phyloP scores from a whole-genome alignment of 2,888 invertebrate species.

The Pogonocherus hispidulus region DNA sequence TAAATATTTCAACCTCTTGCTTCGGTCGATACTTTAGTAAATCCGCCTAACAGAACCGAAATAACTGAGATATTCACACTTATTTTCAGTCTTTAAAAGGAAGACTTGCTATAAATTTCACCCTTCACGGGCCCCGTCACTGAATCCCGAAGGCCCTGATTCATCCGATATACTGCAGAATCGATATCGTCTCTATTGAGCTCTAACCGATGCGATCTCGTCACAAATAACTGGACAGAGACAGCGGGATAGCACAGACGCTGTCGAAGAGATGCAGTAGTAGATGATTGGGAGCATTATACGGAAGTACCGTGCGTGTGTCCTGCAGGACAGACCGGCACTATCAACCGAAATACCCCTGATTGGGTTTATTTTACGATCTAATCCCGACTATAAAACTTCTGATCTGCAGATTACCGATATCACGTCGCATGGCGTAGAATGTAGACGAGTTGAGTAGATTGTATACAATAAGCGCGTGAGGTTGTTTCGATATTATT shows the following conservation, averaged over 20 bases:
- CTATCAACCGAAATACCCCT: constrained; percentile 31
- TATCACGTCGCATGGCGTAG: constrained; percentile 7
- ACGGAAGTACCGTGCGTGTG: constrained; percentile 31
- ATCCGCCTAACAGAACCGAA: too few relatives aligned
- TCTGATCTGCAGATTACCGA: constrained; percentile 29
- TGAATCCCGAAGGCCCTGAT: constrained; percentile 18
- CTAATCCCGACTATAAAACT: constrained; percentile 33
- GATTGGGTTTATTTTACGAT: constrained; percentile 35
- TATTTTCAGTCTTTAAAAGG: too few relatives aligned
- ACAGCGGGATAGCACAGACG: constrained; percentile 28
- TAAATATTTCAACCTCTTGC: too few relatives aligned
- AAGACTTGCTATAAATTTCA: too few relatives aligned
- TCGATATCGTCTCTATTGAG: constrained; percentile 40
- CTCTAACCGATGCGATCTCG: constrained; percentile 39
- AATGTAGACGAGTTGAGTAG: too few relatives aligned
- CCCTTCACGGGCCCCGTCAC: neutral
- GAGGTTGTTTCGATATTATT: constrained; percentile 7
- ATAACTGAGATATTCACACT: too few relatives aligned
- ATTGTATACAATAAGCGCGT: constrained; percentile 2
- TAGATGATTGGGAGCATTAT: constrained; percentile 34
- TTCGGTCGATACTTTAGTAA: too few relatives aligned
- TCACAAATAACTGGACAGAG: constrained; percentile 41
- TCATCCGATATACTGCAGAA: constrained; percentile 31
- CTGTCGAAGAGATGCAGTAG: constrained; percentile 25
- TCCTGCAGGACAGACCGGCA: constrained; percentile 25